These are phyloP conservation scores for Toxotes chatareus DNA, from an alignment of 2,113 vertebrate species.

Conservation along the genomic window DNA sequence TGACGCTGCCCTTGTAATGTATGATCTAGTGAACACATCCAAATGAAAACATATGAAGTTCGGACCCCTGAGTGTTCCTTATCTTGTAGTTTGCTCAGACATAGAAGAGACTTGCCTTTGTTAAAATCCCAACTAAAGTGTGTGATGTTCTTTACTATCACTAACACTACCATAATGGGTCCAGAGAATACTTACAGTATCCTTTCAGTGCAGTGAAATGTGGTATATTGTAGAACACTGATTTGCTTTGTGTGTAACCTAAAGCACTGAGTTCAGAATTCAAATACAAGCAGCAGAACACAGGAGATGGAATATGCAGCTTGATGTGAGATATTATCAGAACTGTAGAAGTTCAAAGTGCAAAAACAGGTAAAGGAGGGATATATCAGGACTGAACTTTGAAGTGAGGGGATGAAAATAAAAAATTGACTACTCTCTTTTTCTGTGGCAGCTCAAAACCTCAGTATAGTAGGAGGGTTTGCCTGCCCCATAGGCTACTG, in stretches of 20 bases:
- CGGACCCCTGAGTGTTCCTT: neutral
- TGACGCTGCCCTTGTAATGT: neutral
- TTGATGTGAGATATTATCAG: neutral
- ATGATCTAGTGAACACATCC: neutral
- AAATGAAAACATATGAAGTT: conserved; percentile 4
- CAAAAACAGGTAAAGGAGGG: conserved; percentile 7
- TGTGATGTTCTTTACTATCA: neutral
- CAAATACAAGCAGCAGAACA: neutral
- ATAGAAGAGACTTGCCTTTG: neutral
- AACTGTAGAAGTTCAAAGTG: neutral
- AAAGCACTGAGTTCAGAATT: neutral
- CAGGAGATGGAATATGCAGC: conserved; percentile 1
- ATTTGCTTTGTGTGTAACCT: conserved; percentile 2
- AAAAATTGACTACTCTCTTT: conserved; percentile 11
- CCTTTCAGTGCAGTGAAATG: neutral
- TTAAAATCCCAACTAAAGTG: neutral
- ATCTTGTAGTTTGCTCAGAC: neutral
- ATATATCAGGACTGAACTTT: conserved; percentile 17
- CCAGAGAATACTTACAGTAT: neutral
- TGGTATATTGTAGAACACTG: neutral
- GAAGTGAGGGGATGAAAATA: conserved; percentile 5
- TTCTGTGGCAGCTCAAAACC: conserved; percentile 1
- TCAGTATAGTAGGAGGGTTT: conserved; percentile 13
- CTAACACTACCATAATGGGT: neutral
- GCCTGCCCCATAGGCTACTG: conserved; percentile 12